These are phyloP conservation scores for Trachelus stipa DNA, from an alignment of 2,888 invertebrate genomes.

Conservation along the genomic window DNA sequence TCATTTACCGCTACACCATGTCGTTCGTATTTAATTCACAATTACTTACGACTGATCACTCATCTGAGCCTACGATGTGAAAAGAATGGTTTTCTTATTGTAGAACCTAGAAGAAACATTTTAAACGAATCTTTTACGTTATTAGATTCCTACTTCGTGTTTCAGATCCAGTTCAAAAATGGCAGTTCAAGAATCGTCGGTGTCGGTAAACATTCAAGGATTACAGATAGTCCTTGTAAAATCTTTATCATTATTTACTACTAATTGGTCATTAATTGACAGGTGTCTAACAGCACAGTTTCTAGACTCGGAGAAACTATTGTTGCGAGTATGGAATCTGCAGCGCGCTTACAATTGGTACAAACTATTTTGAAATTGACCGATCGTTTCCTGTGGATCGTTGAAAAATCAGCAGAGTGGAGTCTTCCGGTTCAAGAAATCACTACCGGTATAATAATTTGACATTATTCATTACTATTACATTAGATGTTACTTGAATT, in stretches of 20 bases:
- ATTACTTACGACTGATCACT: background rate
- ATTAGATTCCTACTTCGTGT: background rate
- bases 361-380: slow-evolving; percentile 66
- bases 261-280: background rate
- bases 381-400: slow-evolving; percentile 69
- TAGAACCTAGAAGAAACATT: background rate
- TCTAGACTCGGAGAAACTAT: slow-evolving; percentile 21
- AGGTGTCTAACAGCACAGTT: background rate
- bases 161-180: background rate
- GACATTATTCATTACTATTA: background rate
- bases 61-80: background rate
- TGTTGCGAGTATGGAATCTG: slow-evolving; percentile 36
- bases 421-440: slow-evolving; percentile 66
- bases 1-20: slow-evolving; percentile 17
- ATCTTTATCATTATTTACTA: background rate
- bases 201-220: background rate
- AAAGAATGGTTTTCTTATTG: background rate
- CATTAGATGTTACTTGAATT: background rate
- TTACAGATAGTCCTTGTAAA: background rate
- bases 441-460: slow-evolving; percentile 23
- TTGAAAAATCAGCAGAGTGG: slow-evolving; percentile 72
- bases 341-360: slow-evolving; percentile 59
- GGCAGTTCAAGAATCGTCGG: background rate
- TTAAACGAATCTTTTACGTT: background rate
- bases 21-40: background rate